Evolutionary conservation across 2,797 vertebrate genomes (phyloP).

Genomic region (Acropternis orthonyx): DNA sequence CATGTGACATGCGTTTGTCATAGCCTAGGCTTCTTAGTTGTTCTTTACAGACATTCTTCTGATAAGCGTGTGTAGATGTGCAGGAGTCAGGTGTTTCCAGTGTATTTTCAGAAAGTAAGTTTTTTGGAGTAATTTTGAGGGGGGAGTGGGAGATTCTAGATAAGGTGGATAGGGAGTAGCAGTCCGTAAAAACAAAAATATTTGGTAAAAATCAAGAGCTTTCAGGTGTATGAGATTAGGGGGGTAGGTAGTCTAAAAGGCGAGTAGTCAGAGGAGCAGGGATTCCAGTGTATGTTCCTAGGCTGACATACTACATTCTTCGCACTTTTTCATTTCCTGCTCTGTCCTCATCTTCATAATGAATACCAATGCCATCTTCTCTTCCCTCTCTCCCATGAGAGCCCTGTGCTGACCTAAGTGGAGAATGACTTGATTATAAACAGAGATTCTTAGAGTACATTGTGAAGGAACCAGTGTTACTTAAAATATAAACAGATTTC

Average conservation of each 20-base stretch:
- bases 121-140: neutral
- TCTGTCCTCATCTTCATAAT: neutral
- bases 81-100: neutral
- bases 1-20: neutral
- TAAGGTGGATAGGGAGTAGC: neutral
- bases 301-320: neutral
- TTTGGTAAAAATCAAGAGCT: neutral
- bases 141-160: neutral
- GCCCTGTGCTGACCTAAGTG: neutral
- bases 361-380: neutral
- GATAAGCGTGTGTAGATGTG: neutral
- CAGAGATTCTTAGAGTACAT: neutral
- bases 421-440: neutral
- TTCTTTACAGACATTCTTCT: neutral
- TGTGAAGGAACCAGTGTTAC: neutral
- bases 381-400: neutral
- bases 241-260: neutral
- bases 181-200: neutral
- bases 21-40: neutral
- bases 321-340: neutral
- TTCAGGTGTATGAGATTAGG: neutral
- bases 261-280: neutral
- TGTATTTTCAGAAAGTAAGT: neutral
- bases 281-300: neutral
- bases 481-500: neutral